Base-by-base conservation (phyloP, 2,113 vertebrate genomes). In the Pardalotus punctatus region DNA sequence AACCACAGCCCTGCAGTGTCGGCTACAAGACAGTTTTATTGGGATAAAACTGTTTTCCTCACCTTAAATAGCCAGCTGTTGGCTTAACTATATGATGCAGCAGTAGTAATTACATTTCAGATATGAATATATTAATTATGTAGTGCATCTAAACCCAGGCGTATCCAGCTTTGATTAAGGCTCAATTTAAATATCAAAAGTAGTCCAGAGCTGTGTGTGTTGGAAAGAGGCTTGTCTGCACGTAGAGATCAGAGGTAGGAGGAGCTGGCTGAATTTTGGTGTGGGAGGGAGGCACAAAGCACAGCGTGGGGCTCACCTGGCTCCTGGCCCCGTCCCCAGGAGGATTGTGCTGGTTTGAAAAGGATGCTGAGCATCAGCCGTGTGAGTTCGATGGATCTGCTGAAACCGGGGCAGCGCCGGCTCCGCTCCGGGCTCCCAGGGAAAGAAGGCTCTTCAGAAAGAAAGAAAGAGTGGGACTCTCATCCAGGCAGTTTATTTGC, bases 281-380 rank as follows among this genome's bases (percentile, higher is more conserved):
- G 38, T 6, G 67, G 36, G 48, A 76, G 81, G 7, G n/a, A 20
- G 33, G 56, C 61, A 35, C 22, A 6, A 7, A 43, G 56, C 64
- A 4, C 16, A 5, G 1, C 18, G 61, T 28, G 74, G 65, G 48
- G 10, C 15, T 38, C 2, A 0, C 2, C 11, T 5, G 11, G 28
- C 23, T 14, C 22, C 42, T 8, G 27, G 7, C 53, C 57, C 29
- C 13, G 11, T 14, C 24, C 56, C 53, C 6, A 18, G n/a, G 45
- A 12, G 6, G n/a, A 35, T 6, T 21, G 6, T 3, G 24, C 28
- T 24, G 73, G 2, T 11, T 17, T n/a, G 70, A 5, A 24, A 69
- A 36, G 0, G 3, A 1, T 7, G 20, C 5, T 42, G 54, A 13
- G 3, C 19, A 8, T 35, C 18, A 1, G 18, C 43, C n/a, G 6